Evolutionary conservation across 2,888 invertebrate species (phyloP).

Genomic region (Heliconius hortense): DNA sequence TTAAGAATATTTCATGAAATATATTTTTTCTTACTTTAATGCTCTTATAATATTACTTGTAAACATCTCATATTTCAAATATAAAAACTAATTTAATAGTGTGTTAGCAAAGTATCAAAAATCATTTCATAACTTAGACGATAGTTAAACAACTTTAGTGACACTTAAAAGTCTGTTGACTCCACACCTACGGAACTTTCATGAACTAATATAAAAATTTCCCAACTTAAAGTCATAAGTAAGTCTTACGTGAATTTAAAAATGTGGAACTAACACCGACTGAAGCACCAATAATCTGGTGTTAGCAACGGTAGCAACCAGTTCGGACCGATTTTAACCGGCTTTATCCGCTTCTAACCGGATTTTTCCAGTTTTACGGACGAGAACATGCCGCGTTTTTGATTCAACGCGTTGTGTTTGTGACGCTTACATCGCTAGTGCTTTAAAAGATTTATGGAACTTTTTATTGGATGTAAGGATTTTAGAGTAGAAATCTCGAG

Average conservation of each 20-base stretch:
- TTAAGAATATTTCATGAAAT: too few species aligned
- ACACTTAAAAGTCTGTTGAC: slow-evolving; percentile 9
- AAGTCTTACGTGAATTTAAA: slow-evolving; percentile 32
- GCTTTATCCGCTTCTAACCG: slow-evolving; percentile 43
- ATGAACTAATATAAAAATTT: slow-evolving; percentile 4
- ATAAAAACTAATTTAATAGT: neutral
- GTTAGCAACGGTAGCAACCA: slow-evolving; percentile 42
- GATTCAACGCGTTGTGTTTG: slow-evolving; percentile 37
- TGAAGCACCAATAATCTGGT: slow-evolving; percentile 45
- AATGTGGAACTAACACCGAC: slow-evolving; percentile 43
- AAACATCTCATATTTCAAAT: neutral
- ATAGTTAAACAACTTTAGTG: slow-evolving; percentile 1
- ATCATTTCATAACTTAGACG: neutral
- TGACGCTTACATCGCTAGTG: slow-evolving; percentile 36
- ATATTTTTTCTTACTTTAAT: too few species aligned
- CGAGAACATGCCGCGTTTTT: slow-evolving; percentile 42
- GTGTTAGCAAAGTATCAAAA: neutral
- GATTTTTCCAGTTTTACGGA: slow-evolving; percentile 44
- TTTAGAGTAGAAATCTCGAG: slow-evolving; percentile 20
- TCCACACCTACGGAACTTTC: neutral
- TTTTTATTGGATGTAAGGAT: slow-evolving; percentile 32
- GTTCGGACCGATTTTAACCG: slow-evolving; percentile 44
- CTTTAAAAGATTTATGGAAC: slow-evolving; percentile 37
- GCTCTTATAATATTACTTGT: too few species aligned
- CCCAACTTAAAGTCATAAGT: slow-evolving; percentile 19